Conservation (phyloP, 1,140 invertebrate species). For the Battus philenor region DNA sequence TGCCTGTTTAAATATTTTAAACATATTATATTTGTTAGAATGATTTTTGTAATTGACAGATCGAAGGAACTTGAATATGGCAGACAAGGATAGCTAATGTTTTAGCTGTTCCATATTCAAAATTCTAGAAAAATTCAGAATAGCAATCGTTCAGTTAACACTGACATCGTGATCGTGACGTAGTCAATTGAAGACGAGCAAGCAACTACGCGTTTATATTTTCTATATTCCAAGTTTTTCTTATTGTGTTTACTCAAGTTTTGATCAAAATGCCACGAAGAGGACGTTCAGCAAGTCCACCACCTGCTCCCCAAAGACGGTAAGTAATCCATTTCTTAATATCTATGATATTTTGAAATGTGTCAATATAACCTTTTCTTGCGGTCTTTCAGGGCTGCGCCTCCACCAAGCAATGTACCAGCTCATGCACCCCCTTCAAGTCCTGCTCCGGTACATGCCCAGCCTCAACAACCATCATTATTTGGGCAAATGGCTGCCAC, state of each 20-base stretch:
- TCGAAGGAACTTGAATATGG: too few relatives aligned
- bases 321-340: constrained; percentile 42
- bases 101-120: constrained; percentile 39
- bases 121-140: constrained; percentile 40
- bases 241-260: constrained; percentile 7
- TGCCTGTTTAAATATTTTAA: too few relatives aligned
- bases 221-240: constrained; percentile 8
- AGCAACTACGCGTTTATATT: too few relatives aligned
- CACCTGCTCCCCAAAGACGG: constrained; percentile 77
- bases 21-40: too few relatives aligned
- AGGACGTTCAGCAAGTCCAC: constrained; percentile 83
- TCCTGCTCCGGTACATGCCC: constrained; percentile 73
- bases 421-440: constrained; percentile 76
- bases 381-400: constrained; percentile 64
- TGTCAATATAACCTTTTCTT: constrained; percentile 36
- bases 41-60: too few relatives aligned
- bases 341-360: constrained; percentile 11
- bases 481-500: constrained; percentile 94
- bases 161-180: too few relatives aligned
- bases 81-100: constrained; percentile 21
- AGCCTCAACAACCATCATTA: constrained; percentile 79
- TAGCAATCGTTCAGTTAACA: neutral
- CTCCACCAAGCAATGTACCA: constrained; percentile 72
- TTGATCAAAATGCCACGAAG: constrained; percentile 82
- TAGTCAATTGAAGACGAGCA: too few relatives aligned